Percentiles rank a stretch among this genome's conserved stretches.
These are phyloP conservation scores for Zeugodacus cucurbitae DNA, from an alignment of 1,140 invertebrate genomes.

Conservation along the genomic window DNA sequence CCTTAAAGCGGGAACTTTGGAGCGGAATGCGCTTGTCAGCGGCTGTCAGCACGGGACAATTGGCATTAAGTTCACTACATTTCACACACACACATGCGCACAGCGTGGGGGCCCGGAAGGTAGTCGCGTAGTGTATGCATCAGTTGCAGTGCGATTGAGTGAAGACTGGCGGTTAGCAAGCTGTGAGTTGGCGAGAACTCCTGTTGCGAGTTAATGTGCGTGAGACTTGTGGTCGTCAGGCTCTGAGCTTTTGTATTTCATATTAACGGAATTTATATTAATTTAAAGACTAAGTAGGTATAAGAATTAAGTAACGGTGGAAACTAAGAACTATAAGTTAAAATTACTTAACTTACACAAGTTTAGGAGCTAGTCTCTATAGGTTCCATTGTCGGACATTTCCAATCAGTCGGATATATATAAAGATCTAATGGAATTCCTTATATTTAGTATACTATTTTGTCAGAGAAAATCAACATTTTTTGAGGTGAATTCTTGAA, in stretches of 20 bases:
- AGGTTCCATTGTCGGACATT: no score
- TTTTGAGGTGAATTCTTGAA: no score
- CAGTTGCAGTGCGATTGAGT: not conserved
- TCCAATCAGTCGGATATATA: not conserved
- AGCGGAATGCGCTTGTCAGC: slow-evolving; percentile 28
- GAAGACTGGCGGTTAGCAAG: not conserved
- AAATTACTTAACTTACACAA: no score
- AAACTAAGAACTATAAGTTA: not conserved
- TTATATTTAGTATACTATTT: no score
- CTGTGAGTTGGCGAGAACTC: not conserved
- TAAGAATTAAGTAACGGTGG: not conserved
- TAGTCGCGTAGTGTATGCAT: not conserved
- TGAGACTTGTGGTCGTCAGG: not conserved
- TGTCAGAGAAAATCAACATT: no score
- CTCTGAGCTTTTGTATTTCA: not conserved
- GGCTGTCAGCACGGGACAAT: slow-evolving; percentile 31
- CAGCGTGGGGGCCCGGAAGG: not conserved
- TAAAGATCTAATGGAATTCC: not conserved
- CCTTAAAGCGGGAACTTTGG: not conserved
- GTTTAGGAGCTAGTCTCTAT: no score
- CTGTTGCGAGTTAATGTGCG: not conserved
- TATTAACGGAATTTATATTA: not conserved
- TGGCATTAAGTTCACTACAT: slow-evolving; percentile 39
- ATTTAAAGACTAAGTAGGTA: not conserved
- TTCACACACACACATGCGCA: not conserved